These are phyloP conservation scores for Hipparchia semele DNA, from an alignment of 2,888 invertebrate genomes.

Conservation along the genomic window DNA sequence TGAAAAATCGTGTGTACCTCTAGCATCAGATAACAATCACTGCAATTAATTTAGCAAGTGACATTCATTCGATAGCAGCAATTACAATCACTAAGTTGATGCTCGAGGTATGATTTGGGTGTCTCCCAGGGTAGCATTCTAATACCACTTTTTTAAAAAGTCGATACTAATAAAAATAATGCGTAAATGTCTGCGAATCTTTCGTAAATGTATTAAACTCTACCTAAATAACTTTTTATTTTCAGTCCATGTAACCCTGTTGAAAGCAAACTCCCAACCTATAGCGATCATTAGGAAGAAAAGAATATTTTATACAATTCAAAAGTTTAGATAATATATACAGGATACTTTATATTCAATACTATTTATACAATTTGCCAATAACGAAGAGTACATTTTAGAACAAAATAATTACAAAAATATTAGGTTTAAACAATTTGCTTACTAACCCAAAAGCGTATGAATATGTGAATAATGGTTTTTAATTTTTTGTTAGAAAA, in stretches of 20 bases:
- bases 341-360: conserved; percentile 16
- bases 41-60: not conserved
- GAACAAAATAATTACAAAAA: not conserved
- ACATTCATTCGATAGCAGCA: not conserved
- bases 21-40: not conserved
- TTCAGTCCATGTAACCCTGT: conserved; percentile 26
- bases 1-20: not conserved
- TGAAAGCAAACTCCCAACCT: conserved; percentile 21
- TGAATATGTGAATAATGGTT: not conserved
- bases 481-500: not conserved
- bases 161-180: conserved; percentile 41
- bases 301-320: conserved; percentile 16
- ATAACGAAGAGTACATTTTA: conserved; percentile 23
- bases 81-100: not conserved
- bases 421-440: conserved; percentile 2
- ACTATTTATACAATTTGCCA: conserved; percentile 16
- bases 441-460: not conserved
- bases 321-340: conserved; percentile 18
- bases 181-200: not conserved
- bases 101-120: conserved; percentile 14
- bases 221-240: conserved; percentile 22
- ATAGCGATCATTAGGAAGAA: not conserved
- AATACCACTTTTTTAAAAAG: conserved; percentile 39
- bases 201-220: conserved; percentile 18
- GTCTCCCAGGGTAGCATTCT: conserved; percentile 43